A percentile compares a stretch with the other conserved stretches of the same genome.
Evolutionary conservation across 2,888 invertebrate genomes (phyloP).

Genomic region (Melanargia galathea): DNA sequence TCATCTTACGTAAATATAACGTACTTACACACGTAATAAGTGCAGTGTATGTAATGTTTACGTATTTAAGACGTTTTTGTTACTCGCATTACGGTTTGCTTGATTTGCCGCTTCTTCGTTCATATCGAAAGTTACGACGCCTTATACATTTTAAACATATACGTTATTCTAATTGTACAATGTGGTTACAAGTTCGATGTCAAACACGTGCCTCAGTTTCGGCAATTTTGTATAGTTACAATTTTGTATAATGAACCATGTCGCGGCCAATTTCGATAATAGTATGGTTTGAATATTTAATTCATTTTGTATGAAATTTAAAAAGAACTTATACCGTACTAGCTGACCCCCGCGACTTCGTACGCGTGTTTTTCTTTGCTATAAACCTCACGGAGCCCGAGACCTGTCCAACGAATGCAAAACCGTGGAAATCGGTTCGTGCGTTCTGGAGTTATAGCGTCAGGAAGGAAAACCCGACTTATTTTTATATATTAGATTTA

Average conservation of each 20-base stretch:
- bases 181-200: constrained; percentile 9
- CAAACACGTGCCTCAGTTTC: constrained; percentile 13
- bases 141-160: not conserved
- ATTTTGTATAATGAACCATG: not conserved
- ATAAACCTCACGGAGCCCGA: too few species aligned
- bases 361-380: too few species aligned
- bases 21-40: constrained; percentile 66
- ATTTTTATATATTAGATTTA: too few species aligned
- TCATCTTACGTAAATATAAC: constrained; percentile 74
- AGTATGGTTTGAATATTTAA: not conserved
- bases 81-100: constrained; percentile 26
- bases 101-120: constrained; percentile 9
- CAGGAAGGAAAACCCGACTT: too few species aligned
- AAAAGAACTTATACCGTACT: too few species aligned
- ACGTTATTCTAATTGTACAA: not conserved
- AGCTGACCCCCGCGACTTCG: too few species aligned
- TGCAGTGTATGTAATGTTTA: constrained; percentile 58
- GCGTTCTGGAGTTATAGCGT: too few species aligned
- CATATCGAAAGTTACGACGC: not conserved
- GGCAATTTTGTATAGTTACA: constrained; percentile 9
- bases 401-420: too few species aligned
- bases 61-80: constrained; percentile 47
- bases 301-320: not conserved
- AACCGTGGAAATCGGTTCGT: too few species aligned
- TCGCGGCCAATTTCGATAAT: not conserved